phyloP scores from a whole-genome alignment of 2,888 invertebrate species.

The Unio delphinus region DNA sequence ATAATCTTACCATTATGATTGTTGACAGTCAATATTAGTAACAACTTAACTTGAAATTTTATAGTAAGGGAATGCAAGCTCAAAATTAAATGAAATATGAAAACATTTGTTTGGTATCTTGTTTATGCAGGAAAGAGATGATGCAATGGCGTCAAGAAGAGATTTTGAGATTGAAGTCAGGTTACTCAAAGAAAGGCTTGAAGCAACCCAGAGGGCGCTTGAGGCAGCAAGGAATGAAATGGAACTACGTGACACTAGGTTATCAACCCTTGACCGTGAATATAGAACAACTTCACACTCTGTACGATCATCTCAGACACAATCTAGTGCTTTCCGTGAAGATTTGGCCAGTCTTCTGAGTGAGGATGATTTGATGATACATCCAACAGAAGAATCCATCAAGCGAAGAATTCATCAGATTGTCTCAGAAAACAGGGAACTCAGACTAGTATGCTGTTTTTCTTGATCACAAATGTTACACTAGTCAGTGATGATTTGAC shows the following conservation, averaged over 20 bases:
- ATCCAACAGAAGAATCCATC: constrained; percentile 63
- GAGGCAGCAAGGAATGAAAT: constrained; percentile 59
- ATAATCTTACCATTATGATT: no score
- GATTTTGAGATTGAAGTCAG: constrained; percentile 62
- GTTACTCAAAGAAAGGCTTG: constrained; percentile 58
- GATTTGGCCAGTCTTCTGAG: constrained; percentile 61
- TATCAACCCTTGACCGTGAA: constrained; percentile 47
- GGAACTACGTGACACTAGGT: constrained; percentile 49
- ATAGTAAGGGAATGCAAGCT: no score
- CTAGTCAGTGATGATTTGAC: no score
- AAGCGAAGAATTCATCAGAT: constrained; percentile 55
- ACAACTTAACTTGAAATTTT: no score
- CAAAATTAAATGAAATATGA: no score
- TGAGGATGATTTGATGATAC: constrained; percentile 41
- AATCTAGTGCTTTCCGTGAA: constrained; percentile 60
- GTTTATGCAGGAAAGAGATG: constrained; percentile 59
- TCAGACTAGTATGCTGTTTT: constrained; percentile 50
- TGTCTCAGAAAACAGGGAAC: constrained; percentile 48
- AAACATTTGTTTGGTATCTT: constrained; percentile 1
- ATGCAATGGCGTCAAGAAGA: constrained; percentile 50
- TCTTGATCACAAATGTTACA: not conserved
- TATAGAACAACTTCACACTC: constrained; percentile 38
- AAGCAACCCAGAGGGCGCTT: constrained; percentile 55
- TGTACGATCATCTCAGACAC: constrained; percentile 44
- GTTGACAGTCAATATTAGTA: no score